phyloP scores from a whole-genome alignment of 1,140 invertebrate genomes.

The Sycophila sp. region DNA sequence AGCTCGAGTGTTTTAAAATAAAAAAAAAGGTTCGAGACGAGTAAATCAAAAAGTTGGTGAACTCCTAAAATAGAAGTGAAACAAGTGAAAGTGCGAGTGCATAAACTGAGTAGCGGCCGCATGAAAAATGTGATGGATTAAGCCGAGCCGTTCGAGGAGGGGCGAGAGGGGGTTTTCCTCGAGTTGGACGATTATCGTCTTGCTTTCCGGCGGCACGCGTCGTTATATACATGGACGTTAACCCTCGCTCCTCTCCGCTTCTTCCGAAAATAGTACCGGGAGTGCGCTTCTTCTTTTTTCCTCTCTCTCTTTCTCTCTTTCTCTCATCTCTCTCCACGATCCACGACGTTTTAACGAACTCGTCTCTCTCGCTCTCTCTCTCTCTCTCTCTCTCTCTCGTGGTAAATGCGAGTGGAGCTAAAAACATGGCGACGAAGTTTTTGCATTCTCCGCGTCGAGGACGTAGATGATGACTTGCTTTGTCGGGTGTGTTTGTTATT shows the following conservation, averaged over 20 bases:
- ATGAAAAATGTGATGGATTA: constrained; percentile 18
- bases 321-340: no score
- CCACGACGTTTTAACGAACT: neutral
- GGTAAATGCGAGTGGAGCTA: neutral
- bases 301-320: neutral
- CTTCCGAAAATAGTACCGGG: neutral
- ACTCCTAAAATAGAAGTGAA: no score
- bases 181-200: constrained; percentile 9
- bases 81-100: neutral
- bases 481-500: no score
- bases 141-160: neutral
- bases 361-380: neutral
- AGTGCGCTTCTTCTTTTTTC: neutral
- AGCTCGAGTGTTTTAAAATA: no score
- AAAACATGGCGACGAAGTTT: constrained; percentile 1
- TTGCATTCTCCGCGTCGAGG: no score
- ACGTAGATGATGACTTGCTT: no score
- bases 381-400: neutral
- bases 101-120: no score
- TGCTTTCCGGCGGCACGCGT: neutral
- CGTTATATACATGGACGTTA: constrained; percentile 16
- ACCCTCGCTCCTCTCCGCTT: constrained; percentile 10
- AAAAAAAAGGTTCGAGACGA: no score
- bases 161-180: neutral
- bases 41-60: no score